Percentiles rank a stretch among this genome's conserved stretches.
phyloP scores from a whole-genome alignment of 1,140 invertebrate genomes.

The Trissolcus basalis region DNA sequence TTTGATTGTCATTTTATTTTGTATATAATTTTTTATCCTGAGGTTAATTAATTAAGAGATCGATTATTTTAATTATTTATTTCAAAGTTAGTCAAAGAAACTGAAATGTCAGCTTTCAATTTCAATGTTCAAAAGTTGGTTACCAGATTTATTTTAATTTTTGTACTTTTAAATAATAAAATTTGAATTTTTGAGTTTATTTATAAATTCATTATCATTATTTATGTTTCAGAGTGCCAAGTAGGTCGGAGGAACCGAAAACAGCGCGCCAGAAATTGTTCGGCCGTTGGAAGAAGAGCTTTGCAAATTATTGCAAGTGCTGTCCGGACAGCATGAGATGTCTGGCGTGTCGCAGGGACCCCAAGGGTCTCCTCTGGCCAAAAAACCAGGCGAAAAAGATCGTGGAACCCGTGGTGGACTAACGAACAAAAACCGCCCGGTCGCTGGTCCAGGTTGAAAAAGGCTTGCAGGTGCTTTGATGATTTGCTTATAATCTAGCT shows the following conservation, averaged over 20 bases:
- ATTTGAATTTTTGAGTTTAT: no score
- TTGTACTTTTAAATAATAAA: no score
- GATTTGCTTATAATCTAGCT: conserved; percentile 44
- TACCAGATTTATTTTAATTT: no score
- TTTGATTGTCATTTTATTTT: no score
- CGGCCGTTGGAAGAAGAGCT: conserved; percentile 61
- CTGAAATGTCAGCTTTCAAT: no score
- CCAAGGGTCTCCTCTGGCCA: conserved; percentile 66
- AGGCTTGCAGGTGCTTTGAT: conserved; percentile 62
- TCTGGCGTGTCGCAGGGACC: conserved; percentile 66
- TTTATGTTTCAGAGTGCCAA: conserved; percentile 58
- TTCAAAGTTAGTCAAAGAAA: no score
- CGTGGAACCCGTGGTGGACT: conserved; percentile 25
- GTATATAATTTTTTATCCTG: no score
- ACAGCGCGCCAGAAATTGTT: conserved; percentile 47
- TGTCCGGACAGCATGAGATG: conserved; percentile 68
- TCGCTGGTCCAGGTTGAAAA: conserved; percentile 66
- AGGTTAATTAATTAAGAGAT: no score
- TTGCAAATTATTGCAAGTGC: conserved; percentile 63
- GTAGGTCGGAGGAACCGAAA: conserved; percentile 35
- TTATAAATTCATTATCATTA: no score
- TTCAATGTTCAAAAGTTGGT: no score
- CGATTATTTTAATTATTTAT: no score
- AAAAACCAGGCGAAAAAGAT: conserved; percentile 53
- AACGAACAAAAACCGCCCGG: conserved; percentile 41